phyloP scores from a whole-genome alignment of 2,888 invertebrate genomes.

The Ophonus ardosiacus region DNA sequence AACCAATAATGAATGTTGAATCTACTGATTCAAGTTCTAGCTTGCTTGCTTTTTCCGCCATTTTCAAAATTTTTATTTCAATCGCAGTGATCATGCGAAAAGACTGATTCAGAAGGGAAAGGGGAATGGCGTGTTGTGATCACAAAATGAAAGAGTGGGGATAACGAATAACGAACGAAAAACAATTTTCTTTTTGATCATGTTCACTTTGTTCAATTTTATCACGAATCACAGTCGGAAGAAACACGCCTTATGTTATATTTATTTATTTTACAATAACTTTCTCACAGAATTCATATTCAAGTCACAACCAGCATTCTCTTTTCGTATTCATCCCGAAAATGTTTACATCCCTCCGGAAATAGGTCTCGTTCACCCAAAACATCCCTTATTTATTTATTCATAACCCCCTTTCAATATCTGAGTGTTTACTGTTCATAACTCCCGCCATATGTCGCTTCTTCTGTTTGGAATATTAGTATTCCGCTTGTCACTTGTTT shows the following conservation, averaged over 20 bases:
- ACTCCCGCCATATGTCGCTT: conserved; percentile 47
- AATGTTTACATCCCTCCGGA: conserved; percentile 33
- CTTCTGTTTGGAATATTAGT: conserved; percentile 69
- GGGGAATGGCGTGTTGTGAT: too few species aligned
- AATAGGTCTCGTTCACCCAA: conserved; percentile 1
- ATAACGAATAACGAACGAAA: too few species aligned
- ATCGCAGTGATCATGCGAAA: too few species aligned
- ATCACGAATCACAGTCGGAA: too few species aligned
- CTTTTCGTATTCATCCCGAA: neutral
- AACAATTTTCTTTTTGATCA: too few species aligned
- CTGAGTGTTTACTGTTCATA: conserved; percentile 37
- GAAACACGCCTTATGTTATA: neutral
- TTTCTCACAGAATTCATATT: neutral
- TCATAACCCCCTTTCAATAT: conserved; percentile 43
- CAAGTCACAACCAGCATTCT: neutral
- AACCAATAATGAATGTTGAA: too few species aligned
- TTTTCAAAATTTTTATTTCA: too few species aligned
- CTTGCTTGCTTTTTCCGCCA: too few species aligned
- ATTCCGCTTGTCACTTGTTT: conserved; percentile 68
- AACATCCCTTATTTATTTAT: conserved; percentile 51
- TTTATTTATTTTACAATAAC: neutral
- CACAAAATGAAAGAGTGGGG: too few species aligned
- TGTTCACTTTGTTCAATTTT: too few species aligned
- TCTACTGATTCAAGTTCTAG: too few species aligned
- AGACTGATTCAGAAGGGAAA: too few species aligned